Percentiles rank a stretch among this genome's conserved stretches.
These are phyloP conservation scores for Prunella strophiata DNA, from an alignment of 2,797 vertebrate genomes.

Conservation along the genomic window DNA sequence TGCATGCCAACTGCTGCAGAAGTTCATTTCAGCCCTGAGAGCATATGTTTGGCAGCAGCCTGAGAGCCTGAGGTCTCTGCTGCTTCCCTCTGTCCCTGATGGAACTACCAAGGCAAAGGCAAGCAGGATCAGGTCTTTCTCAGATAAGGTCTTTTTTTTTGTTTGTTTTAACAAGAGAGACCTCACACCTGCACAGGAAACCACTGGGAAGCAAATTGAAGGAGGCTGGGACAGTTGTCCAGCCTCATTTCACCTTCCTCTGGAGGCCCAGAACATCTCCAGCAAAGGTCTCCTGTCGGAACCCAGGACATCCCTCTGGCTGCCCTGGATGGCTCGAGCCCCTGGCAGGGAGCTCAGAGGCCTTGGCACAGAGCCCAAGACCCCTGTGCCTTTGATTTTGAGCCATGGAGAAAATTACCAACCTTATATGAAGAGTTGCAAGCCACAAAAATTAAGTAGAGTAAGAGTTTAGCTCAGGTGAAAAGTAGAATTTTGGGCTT, in stretches of 20 bases:
- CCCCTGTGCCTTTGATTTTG: too few relatives aligned
- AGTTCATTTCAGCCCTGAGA: background rate
- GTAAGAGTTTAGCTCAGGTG: too few relatives aligned
- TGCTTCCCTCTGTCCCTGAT: background rate
- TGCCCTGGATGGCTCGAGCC: too few relatives aligned
- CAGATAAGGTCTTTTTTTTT: background rate
- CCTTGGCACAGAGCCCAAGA: too few relatives aligned
- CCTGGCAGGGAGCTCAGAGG: too few relatives aligned
- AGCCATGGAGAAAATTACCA: too few relatives aligned
- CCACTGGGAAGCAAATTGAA: background rate
- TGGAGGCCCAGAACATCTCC: rapidly evolving
- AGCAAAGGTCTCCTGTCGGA: background rate
- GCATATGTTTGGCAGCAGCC: background rate
- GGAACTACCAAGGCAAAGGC: background rate
- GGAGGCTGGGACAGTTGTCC: background rate
- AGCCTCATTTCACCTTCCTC: background rate
- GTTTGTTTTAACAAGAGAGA: background rate
- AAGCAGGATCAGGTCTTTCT: background rate
- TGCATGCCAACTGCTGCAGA: background rate
- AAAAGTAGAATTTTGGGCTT: too few relatives aligned
- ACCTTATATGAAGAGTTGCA: too few relatives aligned
- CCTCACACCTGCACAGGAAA: background rate
- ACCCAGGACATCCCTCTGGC: too few relatives aligned
- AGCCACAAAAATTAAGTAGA: too few relatives aligned
- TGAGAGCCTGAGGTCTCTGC: background rate